Base-by-base conservation (phyloP, 2,888 invertebrate genomes). In the Saturnia japonica region DNA sequence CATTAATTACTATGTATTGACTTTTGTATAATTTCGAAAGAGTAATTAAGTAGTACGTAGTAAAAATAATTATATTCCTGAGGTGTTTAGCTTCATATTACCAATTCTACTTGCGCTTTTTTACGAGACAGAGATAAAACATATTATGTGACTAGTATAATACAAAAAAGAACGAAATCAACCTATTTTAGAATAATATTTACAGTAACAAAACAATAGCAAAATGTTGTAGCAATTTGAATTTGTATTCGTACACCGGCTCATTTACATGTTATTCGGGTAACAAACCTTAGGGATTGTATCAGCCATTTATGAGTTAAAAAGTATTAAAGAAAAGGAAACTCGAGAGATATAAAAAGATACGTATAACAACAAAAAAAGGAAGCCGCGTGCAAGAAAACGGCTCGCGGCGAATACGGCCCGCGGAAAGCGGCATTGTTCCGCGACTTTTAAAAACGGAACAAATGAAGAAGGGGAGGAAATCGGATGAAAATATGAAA, bases 401-500 rank as follows among this genome's bases (percentile, higher is more conserved):
- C 89, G 88, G 92, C 92, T 91, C 88, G 93, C 91, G 93, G 94
- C 92, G 88, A 89, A 89, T 87, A 87, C 85, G 88, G 87, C 90
- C 89, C 89, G 89, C 88, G 89, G 90, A 92, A 91, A 89, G 84
- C 89, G 84, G 86, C 86, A 93, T 94, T 94, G 94, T 94, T 91
- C 92, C 88, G 91, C 86, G 91, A 91, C 90, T 92, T 92, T 91
- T 88, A 88, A 84, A 91, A 93, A 92, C 88, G 91, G 88, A 91
- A 90, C 91, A 89, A 91, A 93, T 88, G 91, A 90, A 85, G 85
- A 88, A 91, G 93, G 93, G 93, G 91, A 90, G 91, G 93, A 93
- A 94, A 93, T 93, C 93, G 89, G 91, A 94, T 93, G 92, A 93
- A 94, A 94, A 94, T 93, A 94, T 94, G 93, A 93, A 94, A 92